A percentile compares a stretch with the other conserved stretches of the same genome.
Evolutionary conservation across 2,113 vertebrate species (phyloP).

Genomic region (Archilochus colubris): DNA sequence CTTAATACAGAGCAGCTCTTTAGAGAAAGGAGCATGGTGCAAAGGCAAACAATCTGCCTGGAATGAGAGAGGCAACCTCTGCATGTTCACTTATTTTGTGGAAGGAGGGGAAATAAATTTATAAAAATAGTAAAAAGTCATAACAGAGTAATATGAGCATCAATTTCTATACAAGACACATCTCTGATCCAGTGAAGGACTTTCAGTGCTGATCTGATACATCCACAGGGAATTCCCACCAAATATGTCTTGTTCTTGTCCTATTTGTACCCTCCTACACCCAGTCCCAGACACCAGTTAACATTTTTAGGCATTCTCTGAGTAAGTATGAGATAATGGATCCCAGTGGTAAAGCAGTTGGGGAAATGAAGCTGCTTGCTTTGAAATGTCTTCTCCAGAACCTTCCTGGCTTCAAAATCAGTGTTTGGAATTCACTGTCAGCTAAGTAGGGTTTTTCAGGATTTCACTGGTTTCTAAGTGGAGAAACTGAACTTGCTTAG

Average conservation of each 20-base stretch:
- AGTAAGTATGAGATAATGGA: background rate
- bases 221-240: background rate
- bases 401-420: background rate
- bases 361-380: background rate
- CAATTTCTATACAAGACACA: background rate
- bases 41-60: background rate
- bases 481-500: background rate
- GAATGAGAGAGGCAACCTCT: background rate
- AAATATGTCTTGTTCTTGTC: background rate
- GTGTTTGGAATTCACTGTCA: background rate
- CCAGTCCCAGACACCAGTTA: background rate
- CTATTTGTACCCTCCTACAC: background rate
- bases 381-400: slow-evolving; percentile 20
- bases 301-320: background rate
- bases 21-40: background rate
- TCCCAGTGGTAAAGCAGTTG: background rate
- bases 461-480: background rate
- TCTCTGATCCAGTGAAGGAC: background rate
- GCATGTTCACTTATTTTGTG: background rate
- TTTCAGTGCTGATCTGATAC: background rate
- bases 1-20: background rate
- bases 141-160: background rate
- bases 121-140: background rate
- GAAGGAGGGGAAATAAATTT: background rate
- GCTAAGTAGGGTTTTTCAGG: slow-evolving; percentile 15